phyloP scores from a whole-genome alignment of 1,140 invertebrate species.

The Paramacrobiotus metropolitanus region DNA sequence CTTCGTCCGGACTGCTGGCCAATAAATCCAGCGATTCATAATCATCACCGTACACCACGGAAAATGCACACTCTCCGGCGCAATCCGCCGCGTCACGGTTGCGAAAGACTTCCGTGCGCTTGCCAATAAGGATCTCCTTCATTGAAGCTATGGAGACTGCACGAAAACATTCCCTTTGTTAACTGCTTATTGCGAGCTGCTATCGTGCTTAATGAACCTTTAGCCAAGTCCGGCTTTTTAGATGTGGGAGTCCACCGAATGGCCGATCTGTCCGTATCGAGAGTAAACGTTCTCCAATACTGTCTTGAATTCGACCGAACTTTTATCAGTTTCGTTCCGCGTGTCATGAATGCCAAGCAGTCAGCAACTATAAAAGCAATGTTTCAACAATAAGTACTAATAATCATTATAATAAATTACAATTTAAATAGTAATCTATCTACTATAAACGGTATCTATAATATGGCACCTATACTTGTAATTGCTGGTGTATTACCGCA shows the following conservation, averaged over 20 bases:
- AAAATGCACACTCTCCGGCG: constrained; percentile 35
- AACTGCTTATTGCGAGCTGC: no score
- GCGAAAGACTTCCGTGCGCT: constrained; percentile 33
- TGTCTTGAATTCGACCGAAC: constrained; percentile 34
- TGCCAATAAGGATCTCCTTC: constrained; percentile 33
- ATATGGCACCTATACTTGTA: no score
- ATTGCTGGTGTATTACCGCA: no score
- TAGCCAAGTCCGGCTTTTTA: constrained; percentile 36
- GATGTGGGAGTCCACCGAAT: constrained; percentile 37
- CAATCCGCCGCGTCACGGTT: constrained; percentile 28
- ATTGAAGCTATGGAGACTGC: constrained; percentile 32
- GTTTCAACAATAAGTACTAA: not conserved
- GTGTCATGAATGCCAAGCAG: constrained; percentile 35
- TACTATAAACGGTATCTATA: no score
- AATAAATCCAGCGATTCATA: constrained; percentile 36
- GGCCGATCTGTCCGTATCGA: constrained; percentile 31
- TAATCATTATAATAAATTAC: not conserved
- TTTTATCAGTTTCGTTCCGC: constrained; percentile 34
- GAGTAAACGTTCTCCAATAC: constrained; percentile 33
- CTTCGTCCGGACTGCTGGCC: constrained; percentile 33
- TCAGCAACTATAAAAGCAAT: constrained; percentile 28
- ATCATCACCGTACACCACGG: constrained; percentile 35
- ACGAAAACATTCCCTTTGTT: constrained; percentile 10
- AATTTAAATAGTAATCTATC: no score
- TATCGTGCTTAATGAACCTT: no score